Evolutionary conservation across 2,797 vertebrate species (phyloP).

Genomic region (Perdix hodgsoniae): DNA sequence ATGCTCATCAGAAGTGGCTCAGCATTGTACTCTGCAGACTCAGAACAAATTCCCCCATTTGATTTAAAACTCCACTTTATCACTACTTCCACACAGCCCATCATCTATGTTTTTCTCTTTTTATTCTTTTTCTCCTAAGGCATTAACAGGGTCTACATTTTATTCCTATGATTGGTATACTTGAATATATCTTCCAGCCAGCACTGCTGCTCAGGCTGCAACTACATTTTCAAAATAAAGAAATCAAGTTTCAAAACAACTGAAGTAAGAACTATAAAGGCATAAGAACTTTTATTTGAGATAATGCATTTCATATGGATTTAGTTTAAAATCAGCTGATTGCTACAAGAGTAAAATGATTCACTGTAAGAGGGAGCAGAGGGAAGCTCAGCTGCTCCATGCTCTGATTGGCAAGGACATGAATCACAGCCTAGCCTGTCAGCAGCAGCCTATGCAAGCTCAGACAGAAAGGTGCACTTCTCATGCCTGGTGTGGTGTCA

Average conservation of each 20-base stretch:
- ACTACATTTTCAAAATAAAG: background rate
- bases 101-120: background rate
- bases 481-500: background rate
- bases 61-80: background rate
- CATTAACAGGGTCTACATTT: background rate
- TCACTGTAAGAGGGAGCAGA: slow-evolving; percentile 22
- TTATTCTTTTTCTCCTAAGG: background rate
- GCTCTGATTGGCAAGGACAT: slow-evolving; percentile 29
- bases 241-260: background rate
- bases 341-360: slow-evolving; percentile 33
- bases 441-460: background rate
- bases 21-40: fast-evolving
- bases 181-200: background rate
- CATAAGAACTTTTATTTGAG: background rate
- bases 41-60: background rate
- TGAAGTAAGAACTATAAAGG: background rate
- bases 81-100: background rate
- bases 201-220: background rate
- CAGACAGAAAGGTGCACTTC: background rate
- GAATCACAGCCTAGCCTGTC: background rate
- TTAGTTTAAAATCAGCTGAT: slow-evolving; percentile 54
- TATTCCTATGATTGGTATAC: background rate
- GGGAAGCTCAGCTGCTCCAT: slow-evolving; percentile 47
- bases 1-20: background rate
- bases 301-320: background rate